These are phyloP conservation scores for Tringa solitaria DNA, from an alignment of 2,113 vertebrate species.

Conservation along the genomic window DNA sequence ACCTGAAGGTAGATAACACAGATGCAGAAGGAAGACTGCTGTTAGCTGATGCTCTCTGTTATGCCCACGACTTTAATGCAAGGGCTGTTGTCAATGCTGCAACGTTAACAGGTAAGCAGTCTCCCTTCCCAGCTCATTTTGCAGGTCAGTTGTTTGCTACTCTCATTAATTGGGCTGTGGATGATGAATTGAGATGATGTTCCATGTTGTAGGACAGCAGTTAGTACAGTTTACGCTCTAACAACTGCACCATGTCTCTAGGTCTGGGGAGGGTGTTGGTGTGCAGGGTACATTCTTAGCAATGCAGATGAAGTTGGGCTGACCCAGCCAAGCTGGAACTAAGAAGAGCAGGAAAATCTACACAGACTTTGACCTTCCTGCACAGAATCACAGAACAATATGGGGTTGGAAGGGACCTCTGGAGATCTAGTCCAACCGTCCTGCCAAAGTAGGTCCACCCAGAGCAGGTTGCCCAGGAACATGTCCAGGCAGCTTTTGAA, in stretches of 20 bases:
- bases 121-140: not conserved
- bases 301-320: not conserved
- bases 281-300: rapidly evolving
- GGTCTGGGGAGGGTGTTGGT: not conserved
- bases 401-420: too few species aligned
- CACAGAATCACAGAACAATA: too few species aligned
- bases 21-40: slow-evolving; percentile 93
- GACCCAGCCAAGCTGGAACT: not conserved
- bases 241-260: not conserved
- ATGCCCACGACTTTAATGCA: slow-evolving; percentile 88
- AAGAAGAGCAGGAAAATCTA: not conserved
- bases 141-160: not conserved
- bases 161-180: not conserved
- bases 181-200: not conserved
- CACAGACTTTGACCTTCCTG: rapidly evolving
- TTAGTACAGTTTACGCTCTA: not conserved
- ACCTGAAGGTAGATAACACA: slow-evolving; percentile 90
- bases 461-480: too few species aligned
- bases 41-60: slow-evolving; percentile 92
- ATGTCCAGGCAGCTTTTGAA: too few species aligned
- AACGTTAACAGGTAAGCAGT: slow-evolving; percentile 88
- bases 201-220: not conserved
- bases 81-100: slow-evolving; percentile 89
- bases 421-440: too few species aligned
- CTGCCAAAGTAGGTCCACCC: too few species aligned